Conservation (phyloP, 2,113 vertebrate species). For the Pomatostomus ruficeps region DNA sequence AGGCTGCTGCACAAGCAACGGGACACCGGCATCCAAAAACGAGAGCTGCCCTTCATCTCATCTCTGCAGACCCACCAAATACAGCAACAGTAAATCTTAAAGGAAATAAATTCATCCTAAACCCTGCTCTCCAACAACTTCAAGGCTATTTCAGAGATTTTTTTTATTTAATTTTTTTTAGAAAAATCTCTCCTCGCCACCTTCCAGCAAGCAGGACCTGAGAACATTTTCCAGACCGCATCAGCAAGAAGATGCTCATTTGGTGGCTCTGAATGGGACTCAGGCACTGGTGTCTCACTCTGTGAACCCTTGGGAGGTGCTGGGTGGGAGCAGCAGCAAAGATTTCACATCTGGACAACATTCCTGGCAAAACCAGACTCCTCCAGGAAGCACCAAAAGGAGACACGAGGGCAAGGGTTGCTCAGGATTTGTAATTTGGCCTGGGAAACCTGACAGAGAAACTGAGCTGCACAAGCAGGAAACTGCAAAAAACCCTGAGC, state of each 20-base stretch:
- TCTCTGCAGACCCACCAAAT: background rate
- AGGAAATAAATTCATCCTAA: background rate
- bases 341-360: constrained; percentile 23
- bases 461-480: background rate
- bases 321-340: background rate
- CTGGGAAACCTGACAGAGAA: background rate
- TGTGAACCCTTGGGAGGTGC: constrained; percentile 5
- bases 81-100: background rate
- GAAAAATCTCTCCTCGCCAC: background rate
- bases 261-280: background rate
- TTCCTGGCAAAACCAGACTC: constrained; percentile 1
- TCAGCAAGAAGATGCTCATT: background rate
- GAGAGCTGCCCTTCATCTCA: background rate
- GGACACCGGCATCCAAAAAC: background rate
- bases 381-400: background rate
- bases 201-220: background rate
- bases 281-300: background rate
- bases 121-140: background rate
- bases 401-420: background rate
- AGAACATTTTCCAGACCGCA: background rate
- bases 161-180: background rate
- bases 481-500: background rate
- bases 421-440: background rate
- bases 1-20: background rate
- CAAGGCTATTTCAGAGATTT: background rate